These are phyloP conservation scores for Eremobia ochroleuca DNA, from an alignment of 2,888 invertebrate species.

Conservation along the genomic window DNA sequence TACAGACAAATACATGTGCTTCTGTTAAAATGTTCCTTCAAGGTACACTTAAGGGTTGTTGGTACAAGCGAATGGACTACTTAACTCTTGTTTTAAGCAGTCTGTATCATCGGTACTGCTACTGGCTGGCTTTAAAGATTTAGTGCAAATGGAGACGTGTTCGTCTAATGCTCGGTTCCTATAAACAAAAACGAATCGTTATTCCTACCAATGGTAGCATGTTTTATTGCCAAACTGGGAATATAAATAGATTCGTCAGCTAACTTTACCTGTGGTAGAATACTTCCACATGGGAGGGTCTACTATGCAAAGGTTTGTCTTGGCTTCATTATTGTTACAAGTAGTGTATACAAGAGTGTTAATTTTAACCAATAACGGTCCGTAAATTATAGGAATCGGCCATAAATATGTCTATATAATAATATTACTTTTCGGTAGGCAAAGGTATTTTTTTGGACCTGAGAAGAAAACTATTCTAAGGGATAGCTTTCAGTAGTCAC, in stretches of 20 bases:
- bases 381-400: neutral
- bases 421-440: neutral
- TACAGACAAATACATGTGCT: conserved; percentile 71
- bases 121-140: neutral
- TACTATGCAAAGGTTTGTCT: neutral
- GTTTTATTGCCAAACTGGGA: neutral
- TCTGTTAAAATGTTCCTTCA: conserved; percentile 68
- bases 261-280: no score
- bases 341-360: no score
- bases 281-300: no score
- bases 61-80: conserved; percentile 35
- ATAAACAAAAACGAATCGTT: no score
- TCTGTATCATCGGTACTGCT: neutral
- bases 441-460: no score
- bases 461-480: no score
- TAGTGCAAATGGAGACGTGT: neutral
- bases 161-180: neutral
- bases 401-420: neutral
- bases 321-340: neutral
- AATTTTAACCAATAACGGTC: no score
- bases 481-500: neutral
- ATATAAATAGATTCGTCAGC: no score
- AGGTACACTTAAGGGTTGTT: conserved; percentile 60
- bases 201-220: neutral
- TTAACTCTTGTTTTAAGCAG: conserved; percentile 17